Percentiles rank a stretch among this genome's conserved stretches.
phyloP scores from a whole-genome alignment of 1,140 invertebrate genomes.

The Pissodes strobi region DNA sequence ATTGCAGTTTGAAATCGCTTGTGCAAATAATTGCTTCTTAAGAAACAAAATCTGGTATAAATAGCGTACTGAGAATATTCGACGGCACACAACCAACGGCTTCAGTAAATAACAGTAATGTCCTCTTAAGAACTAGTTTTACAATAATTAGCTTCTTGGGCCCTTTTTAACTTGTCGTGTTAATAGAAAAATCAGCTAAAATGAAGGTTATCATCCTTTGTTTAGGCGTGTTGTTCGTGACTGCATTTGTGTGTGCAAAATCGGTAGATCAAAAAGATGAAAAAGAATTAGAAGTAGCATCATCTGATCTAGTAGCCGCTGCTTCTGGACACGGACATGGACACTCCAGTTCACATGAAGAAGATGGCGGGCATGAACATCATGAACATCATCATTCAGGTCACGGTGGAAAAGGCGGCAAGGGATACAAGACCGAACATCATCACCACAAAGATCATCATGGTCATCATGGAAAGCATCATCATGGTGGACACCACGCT shows the following conservation, averaged over 20 bases:
- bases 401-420: slow-evolving; percentile 69
- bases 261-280: slow-evolving; percentile 43
- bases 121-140: slow-evolving; percentile 16
- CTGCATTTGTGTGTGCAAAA: slow-evolving; percentile 20
- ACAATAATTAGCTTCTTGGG: slow-evolving; percentile 2
- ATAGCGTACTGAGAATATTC: slow-evolving; percentile 3
- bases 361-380: slow-evolving; percentile 67
- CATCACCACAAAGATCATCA: slow-evolving; percentile 71
- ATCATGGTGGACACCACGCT: slow-evolving; percentile 71
- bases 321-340: slow-evolving; percentile 40
- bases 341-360: slow-evolving; percentile 60
- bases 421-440: slow-evolving; percentile 69
- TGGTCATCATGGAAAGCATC: slow-evolving; percentile 72
- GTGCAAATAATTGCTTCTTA: slow-evolving; percentile 27
- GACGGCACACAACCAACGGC: slow-evolving; percentile 13
- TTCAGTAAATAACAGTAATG: background rate
- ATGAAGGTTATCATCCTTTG: slow-evolving; percentile 48
- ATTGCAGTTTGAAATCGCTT: slow-evolving; percentile 20
- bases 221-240: slow-evolving; percentile 40
- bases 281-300: no score
- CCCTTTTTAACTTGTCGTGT: background rate
- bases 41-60: slow-evolving; percentile 27
- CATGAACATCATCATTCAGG: slow-evolving; percentile 66
- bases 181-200: slow-evolving; percentile 19
- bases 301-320: slow-evolving; percentile 18